phyloP scores from a whole-genome alignment of 2,113 vertebrate genomes.

The Callaeas wilsoni region DNA sequence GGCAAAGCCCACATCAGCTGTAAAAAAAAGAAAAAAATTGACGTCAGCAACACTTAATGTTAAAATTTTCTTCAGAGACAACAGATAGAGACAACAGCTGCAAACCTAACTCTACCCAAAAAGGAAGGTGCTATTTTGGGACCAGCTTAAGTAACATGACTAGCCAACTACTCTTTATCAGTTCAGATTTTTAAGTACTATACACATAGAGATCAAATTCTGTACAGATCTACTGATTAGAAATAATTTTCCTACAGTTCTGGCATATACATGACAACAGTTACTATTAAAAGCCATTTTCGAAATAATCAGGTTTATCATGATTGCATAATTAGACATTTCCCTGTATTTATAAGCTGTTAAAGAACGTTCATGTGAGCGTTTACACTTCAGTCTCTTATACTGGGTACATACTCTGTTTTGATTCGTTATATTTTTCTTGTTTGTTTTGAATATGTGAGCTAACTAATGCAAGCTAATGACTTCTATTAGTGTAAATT shows the following conservation, averaged over 20 bases:
- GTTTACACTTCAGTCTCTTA: neutral
- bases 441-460: neutral
- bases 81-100: constrained; percentile 72
- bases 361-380: neutral
- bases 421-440: neutral
- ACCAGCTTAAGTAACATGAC: constrained; percentile 70
- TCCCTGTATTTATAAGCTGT: neutral
- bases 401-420: neutral
- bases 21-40: constrained; percentile 66
- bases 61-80: constrained; percentile 74
- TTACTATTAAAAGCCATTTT: neutral
- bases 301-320: neutral
- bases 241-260: neutral
- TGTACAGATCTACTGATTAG: neutral
- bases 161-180: constrained; percentile 66
- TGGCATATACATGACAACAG: neutral
- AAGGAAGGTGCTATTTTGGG: constrained; percentile 77
- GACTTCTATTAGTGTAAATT: neutral
- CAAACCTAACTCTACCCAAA: constrained; percentile 65
- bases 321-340: neutral
- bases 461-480: neutral
- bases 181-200: constrained; percentile 56
- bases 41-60: constrained; percentile 71
- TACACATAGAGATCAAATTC: neutral
- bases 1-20: constrained; percentile 66